Evolutionary conservation across 2,888 invertebrate species (phyloP).

Genomic region (Parthenolecanium corni): DNA sequence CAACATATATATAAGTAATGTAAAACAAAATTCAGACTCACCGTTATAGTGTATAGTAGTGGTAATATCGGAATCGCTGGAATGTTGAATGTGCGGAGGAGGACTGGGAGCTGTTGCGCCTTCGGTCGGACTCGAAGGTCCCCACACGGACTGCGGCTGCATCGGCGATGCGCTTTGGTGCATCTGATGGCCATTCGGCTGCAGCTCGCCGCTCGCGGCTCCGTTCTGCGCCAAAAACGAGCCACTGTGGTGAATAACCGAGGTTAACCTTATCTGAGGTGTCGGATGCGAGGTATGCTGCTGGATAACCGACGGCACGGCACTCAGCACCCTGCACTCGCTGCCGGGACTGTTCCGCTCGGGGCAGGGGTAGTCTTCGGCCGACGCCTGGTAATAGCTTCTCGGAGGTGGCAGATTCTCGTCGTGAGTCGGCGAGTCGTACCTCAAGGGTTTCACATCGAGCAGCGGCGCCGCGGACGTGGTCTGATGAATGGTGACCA

Average conservation of each 20-base stretch:
- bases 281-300: conserved; percentile 21
- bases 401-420: conserved; percentile 1
- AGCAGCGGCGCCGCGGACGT: conserved; percentile 20
- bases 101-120: conserved; percentile 51
- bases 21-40: no score
- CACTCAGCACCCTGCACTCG: background rate
- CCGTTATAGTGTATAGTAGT: conserved; percentile 22
- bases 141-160: conserved; percentile 49
- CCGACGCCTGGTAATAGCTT: conserved; percentile 20
- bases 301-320: conserved; percentile 15
- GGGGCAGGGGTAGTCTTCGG: conserved; percentile 16
- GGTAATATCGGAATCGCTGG: conserved; percentile 39
- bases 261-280: conserved; percentile 18
- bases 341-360: background rate
- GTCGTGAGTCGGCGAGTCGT: conserved; percentile 9
- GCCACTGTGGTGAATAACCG: conserved; percentile 21
- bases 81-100: conserved; percentile 34
- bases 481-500: conserved; percentile 45
- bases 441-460: no score
- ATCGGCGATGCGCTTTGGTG: conserved; percentile 32
- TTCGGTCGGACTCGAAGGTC: conserved; percentile 61
- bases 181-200: conserved; percentile 39
- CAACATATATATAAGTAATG: no score
- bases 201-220: conserved; percentile 33
- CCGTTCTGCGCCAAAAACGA: background rate